phyloP scores from a whole-genome alignment of 2,797 vertebrate species.

The Phrynocephalus forsythii region DNA sequence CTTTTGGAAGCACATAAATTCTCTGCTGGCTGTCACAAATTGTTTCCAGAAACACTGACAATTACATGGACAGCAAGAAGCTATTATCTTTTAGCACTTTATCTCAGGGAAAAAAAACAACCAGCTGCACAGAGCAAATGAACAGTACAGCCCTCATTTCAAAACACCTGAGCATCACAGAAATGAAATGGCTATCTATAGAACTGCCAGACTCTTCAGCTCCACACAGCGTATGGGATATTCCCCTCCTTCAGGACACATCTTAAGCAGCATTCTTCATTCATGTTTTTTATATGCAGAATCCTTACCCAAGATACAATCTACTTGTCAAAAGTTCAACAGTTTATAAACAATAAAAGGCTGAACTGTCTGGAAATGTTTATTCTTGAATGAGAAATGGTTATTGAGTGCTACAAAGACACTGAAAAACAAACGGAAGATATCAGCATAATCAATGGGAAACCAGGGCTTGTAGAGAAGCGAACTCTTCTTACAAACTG shows the following conservation, averaged over 20 bases:
- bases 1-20: not conserved
- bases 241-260: not conserved
- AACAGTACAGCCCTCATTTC: not conserved
- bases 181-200: not conserved
- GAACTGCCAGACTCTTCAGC: conserved; percentile 1
- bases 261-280: not conserved
- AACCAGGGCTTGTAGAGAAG: not conserved
- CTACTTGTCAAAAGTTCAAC: not conserved
- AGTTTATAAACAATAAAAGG: not conserved
- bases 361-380: not conserved
- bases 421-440: not conserved
- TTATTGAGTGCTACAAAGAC: not conserved
- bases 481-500: not conserved
- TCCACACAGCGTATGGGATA: not conserved
- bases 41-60: not conserved
- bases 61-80: not conserved
- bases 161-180: not conserved
- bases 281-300: not conserved
- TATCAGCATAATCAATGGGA: not conserved
- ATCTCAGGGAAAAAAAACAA: not conserved
- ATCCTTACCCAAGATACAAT: not conserved
- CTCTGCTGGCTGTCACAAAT: not conserved
- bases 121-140: not conserved
- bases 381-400: not conserved
- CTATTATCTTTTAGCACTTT: not conserved